Evolutionary conservation across 2,113 vertebrate genomes (phyloP).

Genomic region (Lycaon pictus): DNA sequence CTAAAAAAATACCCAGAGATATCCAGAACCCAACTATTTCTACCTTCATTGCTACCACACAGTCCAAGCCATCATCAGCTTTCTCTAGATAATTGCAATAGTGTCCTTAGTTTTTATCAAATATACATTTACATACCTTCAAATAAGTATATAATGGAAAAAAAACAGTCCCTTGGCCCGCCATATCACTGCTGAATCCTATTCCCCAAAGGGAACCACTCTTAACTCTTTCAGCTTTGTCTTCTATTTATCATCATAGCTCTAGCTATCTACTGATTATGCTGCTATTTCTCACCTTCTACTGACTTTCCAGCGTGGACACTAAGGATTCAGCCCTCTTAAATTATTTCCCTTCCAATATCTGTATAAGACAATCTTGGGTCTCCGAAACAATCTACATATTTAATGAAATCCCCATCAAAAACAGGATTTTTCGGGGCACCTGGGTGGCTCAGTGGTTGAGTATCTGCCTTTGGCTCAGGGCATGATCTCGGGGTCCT

Average conservation of each 20-base stretch:
- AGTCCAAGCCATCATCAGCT: neutral
- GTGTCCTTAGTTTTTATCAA: neutral
- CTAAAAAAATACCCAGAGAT: neutral
- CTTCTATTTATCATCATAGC: neutral
- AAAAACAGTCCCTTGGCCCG: neutral
- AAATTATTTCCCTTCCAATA: neutral
- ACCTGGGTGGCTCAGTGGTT: too few species aligned
- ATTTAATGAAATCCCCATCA: neutral
- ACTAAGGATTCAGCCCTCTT: neutral
- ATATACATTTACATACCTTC: neutral
- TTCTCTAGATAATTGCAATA: neutral
- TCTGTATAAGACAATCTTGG: neutral
- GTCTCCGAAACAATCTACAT: neutral
- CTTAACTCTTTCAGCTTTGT: neutral
- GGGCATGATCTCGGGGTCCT: too few species aligned
- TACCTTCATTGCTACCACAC: neutral
- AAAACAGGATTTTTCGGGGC: neutral
- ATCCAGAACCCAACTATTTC: neutral
- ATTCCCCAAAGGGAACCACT: neutral
- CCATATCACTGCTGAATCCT: neutral
- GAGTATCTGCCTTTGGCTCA: too few species aligned
- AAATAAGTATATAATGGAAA: conserved; percentile 3
- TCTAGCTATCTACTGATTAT: neutral
- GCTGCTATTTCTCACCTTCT: neutral
- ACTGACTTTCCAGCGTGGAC: neutral